Conservation (phyloP, 1,140 invertebrate genomes). For the Hermetia illucens region DNA sequence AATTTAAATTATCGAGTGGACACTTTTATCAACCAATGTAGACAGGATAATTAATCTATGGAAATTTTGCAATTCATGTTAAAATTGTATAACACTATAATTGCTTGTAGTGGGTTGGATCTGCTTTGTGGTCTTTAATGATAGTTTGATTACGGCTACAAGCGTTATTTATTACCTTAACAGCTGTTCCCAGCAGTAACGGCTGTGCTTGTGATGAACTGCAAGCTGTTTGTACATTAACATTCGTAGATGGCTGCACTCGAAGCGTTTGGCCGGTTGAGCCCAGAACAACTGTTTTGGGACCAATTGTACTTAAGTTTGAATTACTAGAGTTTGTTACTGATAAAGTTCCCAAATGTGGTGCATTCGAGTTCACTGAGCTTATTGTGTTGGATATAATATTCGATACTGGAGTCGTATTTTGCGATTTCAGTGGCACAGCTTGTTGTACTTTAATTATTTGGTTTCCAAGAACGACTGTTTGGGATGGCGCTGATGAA, state of each 20-base stretch:
- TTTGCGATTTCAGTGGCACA: slow-evolving; percentile 8
- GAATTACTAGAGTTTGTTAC: slow-evolving; percentile 5
- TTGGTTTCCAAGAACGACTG: slow-evolving; percentile 33
- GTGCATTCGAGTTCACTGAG: slow-evolving; percentile 2
- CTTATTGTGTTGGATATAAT: not conserved
- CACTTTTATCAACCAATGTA: too few relatives aligned
- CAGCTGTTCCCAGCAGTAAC: not conserved
- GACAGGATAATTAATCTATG: too few relatives aligned
- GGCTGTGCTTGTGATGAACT: not conserved
- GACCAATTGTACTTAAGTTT: not conserved
- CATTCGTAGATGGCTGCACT: slow-evolving; percentile 8
- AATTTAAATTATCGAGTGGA: too few relatives aligned
- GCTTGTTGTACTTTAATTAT: slow-evolving; percentile 18
- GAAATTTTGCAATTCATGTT: not conserved
- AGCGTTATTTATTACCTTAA: not conserved
- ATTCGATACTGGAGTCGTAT: not conserved
- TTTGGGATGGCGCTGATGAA: slow-evolving; percentile 14
- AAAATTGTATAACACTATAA: slow-evolving; percentile 3
- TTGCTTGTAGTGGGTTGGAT: not conserved
- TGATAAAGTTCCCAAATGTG: slow-evolving; percentile 2
- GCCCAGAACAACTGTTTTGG: slow-evolving; percentile 20
- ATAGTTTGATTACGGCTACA: too few relatives aligned
- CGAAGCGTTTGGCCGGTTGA: slow-evolving; percentile 18
- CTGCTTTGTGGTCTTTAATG: slow-evolving; percentile 1
- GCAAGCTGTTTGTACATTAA: not conserved